Evolutionary conservation across 2,113 vertebrate species (phyloP).

Genomic region (Nicator chloris): DNA sequence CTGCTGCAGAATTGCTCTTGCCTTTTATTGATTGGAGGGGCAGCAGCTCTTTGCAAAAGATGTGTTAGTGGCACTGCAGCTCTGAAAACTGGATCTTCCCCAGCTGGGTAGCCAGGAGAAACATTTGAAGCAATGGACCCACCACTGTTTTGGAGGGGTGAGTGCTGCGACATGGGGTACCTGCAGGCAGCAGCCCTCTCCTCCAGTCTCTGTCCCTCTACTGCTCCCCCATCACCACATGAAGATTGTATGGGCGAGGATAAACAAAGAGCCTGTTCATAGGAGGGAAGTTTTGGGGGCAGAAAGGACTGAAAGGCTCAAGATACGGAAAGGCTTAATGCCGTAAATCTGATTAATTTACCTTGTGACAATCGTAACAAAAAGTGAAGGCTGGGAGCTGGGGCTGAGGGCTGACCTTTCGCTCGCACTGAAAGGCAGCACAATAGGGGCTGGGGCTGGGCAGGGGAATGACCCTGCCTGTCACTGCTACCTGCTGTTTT

Average conservation of each 20-base stretch:
- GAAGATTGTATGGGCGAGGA: constrained; percentile 15
- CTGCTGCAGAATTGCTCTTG: background rate
- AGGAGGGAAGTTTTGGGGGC: constrained; percentile 12
- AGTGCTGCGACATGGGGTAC: accelerated
- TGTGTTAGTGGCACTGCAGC: background rate
- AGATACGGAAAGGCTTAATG: constrained; percentile 68
- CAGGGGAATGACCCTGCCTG: constrained; percentile 73
- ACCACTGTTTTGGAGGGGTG: background rate
- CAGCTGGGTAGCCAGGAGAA: background rate
- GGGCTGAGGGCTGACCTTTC: constrained; percentile 86
- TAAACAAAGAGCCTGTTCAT: constrained; percentile 55
- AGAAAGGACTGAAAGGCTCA: constrained; percentile 65
- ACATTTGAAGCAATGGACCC: background rate
- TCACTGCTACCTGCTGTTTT: constrained; percentile 94
- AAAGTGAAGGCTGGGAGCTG: constrained; percentile 77
- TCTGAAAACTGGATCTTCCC: background rate
- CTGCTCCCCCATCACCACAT: background rate
- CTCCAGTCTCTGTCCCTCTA: background rate
- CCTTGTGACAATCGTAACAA: constrained; percentile 79
- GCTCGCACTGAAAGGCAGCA: constrained; percentile 73
- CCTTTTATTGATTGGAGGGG: background rate
- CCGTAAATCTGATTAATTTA: constrained; percentile 81
- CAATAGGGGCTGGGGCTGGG: constrained; percentile 75
- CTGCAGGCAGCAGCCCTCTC: background rate
- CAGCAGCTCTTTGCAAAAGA: background rate